Conservation (phyloP, 2,888 invertebrate species). For the Autographa gamma region DNA sequence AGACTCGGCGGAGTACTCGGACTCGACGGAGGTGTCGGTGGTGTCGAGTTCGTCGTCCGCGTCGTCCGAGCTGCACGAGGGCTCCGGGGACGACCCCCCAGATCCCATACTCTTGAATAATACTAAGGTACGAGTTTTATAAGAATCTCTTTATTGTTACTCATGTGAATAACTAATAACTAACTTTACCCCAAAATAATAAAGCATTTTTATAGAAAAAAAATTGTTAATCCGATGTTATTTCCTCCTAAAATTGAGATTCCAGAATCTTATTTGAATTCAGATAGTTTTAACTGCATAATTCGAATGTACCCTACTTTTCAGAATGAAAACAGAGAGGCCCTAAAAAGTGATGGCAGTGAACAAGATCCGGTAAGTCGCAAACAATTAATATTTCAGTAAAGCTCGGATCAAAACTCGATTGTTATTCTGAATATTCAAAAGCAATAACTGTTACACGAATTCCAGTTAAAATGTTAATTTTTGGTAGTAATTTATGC, state of each 20-base stretch:
- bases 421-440: neutral
- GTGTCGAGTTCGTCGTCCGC: constrained; percentile 69
- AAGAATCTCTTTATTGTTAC: too few relatives aligned
- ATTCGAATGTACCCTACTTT: neutral
- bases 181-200: too few relatives aligned
- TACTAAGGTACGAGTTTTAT: constrained; percentile 65
- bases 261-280: neutral
- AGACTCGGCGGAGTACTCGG: constrained; percentile 74
- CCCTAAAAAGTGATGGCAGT: constrained; percentile 92
- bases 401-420: neutral
- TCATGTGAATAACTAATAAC: too few relatives aligned
- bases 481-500: constrained; percentile 23
- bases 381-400: neutral
- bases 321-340: constrained; percentile 92
- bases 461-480: neutral
- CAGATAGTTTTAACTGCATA: neutral
- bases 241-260: too few relatives aligned
- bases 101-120: constrained; percentile 65
- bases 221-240: too few relatives aligned
- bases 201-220: too few relatives aligned
- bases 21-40: constrained; percentile 78
- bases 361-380: constrained; percentile 93
- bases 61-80: constrained; percentile 75
- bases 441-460: neutral
- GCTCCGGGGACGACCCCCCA: constrained; percentile 84